Conservation (phyloP, 2,888 invertebrate genomes). For the Endotricha flammealis region DNA sequence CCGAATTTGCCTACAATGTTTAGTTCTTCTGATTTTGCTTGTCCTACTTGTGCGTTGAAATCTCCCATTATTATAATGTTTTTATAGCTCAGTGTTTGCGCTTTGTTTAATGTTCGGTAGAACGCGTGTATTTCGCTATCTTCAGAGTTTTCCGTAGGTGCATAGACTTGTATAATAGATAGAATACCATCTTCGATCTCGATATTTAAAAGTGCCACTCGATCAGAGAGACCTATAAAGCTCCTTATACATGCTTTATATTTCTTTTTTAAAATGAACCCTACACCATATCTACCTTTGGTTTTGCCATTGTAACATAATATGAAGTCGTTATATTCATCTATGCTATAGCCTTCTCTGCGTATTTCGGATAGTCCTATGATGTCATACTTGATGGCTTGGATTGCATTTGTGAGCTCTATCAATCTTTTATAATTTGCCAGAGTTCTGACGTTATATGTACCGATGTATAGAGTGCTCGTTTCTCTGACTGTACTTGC, state of each 20-base stretch:
- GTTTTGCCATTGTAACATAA: too few species aligned
- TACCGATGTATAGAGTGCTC: background rate
- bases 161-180: background rate
- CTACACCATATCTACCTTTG: background rate
- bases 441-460: background rate
- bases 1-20: background rate
- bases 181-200: background rate
- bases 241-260: background rate
- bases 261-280: constrained; percentile 4
- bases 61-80: background rate
- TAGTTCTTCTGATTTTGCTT: background rate
- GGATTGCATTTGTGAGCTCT: too few species aligned
- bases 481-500: too few species aligned
- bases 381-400: too few species aligned
- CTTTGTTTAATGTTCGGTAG: background rate
- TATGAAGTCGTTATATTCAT: too few species aligned
- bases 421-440: background rate
- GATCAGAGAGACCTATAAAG: background rate
- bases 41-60: background rate
- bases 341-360: too few species aligned
- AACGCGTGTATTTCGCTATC: background rate
- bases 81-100: background rate
- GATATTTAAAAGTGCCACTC: background rate
- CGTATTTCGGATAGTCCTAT: too few species aligned
- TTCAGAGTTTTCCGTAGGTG: background rate